Base-by-base conservation (phyloP, 2,888 invertebrate genomes). In the Masnerella sp. region DNA sequence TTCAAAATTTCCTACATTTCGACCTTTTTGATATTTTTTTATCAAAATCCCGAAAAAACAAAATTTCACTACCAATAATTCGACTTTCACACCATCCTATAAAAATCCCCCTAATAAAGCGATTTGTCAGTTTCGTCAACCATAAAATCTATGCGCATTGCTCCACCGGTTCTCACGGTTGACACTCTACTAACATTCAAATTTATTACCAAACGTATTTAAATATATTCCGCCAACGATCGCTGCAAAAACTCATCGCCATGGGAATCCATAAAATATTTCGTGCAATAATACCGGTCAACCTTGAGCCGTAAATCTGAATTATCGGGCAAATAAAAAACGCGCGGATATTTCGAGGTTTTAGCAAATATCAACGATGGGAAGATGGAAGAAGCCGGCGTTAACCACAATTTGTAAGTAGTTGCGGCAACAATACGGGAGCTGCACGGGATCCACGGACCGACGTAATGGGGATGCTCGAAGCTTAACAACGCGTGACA, bases 401-500 rank as follows among this genome's bases (percentile, higher is more conserved):
- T 52, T 65, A 51, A 34, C 54, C 36, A 51, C 69, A 70, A 73
- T 75, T 75, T 75, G 56, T 59, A 59, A 61, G 54, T 54, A 38
- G 49, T 64, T 49, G 61, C 28, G 54, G 58, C 22, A 54, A 42
- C 47, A 67, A 43, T 64, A 64, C 75, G 58, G 69, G 62, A 73
- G 72, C 68, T 69, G 49, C 38, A 36, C 72, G 38, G 61, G 77
- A 79, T 78, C 74, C 70, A 49, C 75, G 77, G 76, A 77, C 77
- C 74, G 76, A 71, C 67, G 81, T 84, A 84, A 84, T 84, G 78
- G 79, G 80, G 80, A 80, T 82, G 81, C 82, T 83, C 81, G 79
- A 77, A 79, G 84, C 82, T 85, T 84, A 85, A 85, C 85, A 84
- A 85, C 83, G 85, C 85, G 84, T 85, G 84, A 85, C 85, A 85